These are phyloP conservation scores for Dermochelys coriacea DNA, from an alignment of 2,797 vertebrate species.

Conservation along the genomic window DNA sequence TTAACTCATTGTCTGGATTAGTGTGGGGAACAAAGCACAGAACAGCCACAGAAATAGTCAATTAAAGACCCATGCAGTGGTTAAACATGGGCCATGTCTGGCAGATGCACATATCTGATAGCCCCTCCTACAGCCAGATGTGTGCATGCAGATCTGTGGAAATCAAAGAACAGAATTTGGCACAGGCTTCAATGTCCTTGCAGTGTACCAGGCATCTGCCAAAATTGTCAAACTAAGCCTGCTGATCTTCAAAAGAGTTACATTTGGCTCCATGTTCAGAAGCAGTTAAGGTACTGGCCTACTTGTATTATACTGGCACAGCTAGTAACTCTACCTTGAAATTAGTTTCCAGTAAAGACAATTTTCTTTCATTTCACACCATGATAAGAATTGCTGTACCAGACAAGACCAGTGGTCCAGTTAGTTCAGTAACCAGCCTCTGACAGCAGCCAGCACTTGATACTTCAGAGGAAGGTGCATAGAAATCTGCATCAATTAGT, in stretches of 20 bases:
- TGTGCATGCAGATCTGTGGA: slow-evolving; percentile 67
- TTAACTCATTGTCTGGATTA: slow-evolving; percentile 12
- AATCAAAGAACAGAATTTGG: slow-evolving; percentile 74
- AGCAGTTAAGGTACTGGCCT: slow-evolving; percentile 20
- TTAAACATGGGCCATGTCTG: slow-evolving; percentile 35
- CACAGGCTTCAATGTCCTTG: slow-evolving; percentile 63
- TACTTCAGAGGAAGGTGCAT: slow-evolving; percentile 3
- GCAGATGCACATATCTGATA: slow-evolving; percentile 61
- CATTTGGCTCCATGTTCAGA: slow-evolving; percentile 60
- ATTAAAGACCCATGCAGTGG: slow-evolving; percentile 23
- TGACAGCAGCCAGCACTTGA: neutral
- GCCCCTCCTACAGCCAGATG: slow-evolving; percentile 71
- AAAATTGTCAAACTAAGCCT: slow-evolving; percentile 68
- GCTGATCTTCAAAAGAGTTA: slow-evolving; percentile 70
- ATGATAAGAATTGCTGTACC: slow-evolving; percentile 19
- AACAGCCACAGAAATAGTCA: neutral
- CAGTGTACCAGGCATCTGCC: slow-evolving; percentile 61
- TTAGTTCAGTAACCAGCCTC: neutral
- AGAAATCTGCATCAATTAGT: neutral
- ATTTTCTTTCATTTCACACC: slow-evolving; percentile 56
- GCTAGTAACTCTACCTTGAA: slow-evolving; percentile 57
- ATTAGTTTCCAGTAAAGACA: slow-evolving; percentile 60
- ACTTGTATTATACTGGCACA: slow-evolving; percentile 50
- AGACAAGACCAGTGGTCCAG: neutral
- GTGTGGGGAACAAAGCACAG: neutral